Percentiles rank a stretch among this genome's conserved stretches.
phyloP scores from a whole-genome alignment of 2,113 vertebrate species.

The Melanerpes formicivorus region DNA sequence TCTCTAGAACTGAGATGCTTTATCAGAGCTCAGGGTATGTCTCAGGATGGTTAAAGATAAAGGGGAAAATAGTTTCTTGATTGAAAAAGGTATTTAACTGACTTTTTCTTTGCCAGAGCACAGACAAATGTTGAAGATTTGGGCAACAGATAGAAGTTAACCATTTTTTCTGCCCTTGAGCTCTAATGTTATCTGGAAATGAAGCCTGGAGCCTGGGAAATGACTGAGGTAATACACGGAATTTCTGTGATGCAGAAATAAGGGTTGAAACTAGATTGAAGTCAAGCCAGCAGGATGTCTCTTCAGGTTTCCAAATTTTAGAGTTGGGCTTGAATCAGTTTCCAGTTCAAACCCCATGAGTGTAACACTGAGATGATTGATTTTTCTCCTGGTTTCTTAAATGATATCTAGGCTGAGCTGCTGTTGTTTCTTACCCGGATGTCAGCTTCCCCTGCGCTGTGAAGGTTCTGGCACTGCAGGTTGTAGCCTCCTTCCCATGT shows the following conservation, averaged over 20 bases:
- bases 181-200: neutral
- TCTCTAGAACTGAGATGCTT: neutral
- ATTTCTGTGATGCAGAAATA: neutral
- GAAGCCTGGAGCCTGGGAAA: neutral
- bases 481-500: constrained; percentile 86
- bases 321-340: neutral
- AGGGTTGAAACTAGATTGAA: neutral
- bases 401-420: neutral
- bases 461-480: constrained; percentile 86
- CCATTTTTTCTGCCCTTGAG: neutral
- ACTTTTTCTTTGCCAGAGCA: neutral
- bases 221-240: neutral
- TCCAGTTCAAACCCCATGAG: neutral
- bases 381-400: neutral
- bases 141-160: neutral
- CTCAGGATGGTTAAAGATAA: neutral
- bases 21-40: neutral
- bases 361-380: neutral
- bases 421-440: constrained; percentile 77
- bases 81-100: neutral
- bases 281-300: neutral
- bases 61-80: neutral
- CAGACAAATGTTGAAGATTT: neutral
- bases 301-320: neutral
- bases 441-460: constrained; percentile 81